Evolutionary conservation across 2,113 vertebrate genomes (phyloP).

Genomic region (Ranitomeya imitator): DNA sequence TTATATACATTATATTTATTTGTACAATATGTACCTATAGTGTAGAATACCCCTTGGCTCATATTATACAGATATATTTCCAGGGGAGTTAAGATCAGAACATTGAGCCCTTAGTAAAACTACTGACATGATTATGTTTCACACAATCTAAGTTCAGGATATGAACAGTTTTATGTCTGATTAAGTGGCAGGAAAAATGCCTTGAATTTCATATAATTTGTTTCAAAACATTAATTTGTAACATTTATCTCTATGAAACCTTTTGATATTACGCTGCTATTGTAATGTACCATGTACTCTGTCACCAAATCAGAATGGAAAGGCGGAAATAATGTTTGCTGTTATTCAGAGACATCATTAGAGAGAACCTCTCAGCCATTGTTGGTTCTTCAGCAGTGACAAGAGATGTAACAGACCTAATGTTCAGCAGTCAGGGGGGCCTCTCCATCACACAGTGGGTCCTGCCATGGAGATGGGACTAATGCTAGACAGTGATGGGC

Average conservation of each 20-base stretch:
- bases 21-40: neutral
- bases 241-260: neutral
- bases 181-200: no score
- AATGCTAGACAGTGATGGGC: neutral
- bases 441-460: neutral
- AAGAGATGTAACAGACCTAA: neutral
- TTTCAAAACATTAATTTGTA: no score
- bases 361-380: neutral
- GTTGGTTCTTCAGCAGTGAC: conserved; percentile 13
- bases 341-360: neutral
- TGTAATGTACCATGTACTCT: neutral
- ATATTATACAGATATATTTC: no score
- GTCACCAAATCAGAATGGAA: neutral
- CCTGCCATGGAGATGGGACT: neutral
- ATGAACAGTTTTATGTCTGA: no score
- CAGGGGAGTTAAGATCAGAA: no score
- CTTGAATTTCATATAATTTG: no score
- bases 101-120: no score
- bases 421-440: neutral
- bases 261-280: neutral
- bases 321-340: neutral
- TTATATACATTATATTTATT: neutral
- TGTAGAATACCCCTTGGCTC: no score
- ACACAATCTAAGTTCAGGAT: no score
- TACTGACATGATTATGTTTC: no score